Percentiles rank a stretch among this genome's conserved stretches.
phyloP scores from a whole-genome alignment of 2,113 vertebrate species.

The Sapajus apella region DNA sequence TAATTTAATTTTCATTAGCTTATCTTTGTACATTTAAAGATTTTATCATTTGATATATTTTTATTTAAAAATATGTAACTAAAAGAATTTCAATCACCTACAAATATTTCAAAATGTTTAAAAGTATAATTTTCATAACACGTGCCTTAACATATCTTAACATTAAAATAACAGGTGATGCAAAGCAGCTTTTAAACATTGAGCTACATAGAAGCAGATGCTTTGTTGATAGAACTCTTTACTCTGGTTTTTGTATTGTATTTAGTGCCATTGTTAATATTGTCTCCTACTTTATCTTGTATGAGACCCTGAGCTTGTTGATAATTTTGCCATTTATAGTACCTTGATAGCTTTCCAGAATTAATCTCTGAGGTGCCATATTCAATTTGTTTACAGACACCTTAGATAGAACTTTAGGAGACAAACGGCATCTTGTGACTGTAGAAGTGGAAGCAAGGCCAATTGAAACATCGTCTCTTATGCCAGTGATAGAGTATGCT shows the following conservation, averaged over 20 bases:
- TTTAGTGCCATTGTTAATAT: not conserved
- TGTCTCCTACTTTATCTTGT: not conserved
- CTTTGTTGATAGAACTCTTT: not conserved
- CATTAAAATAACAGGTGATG: not conserved
- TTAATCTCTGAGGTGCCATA: not conserved
- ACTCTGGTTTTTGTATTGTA: not conserved
- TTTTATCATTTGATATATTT: not conserved
- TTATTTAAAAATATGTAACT: not conserved
- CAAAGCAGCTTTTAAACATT: not conserved
- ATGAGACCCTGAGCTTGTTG: not conserved
- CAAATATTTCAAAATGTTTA: not conserved
- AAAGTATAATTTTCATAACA: not conserved
- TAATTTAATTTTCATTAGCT: constrained; percentile 38
- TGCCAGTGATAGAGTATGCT: constrained; percentile 81
- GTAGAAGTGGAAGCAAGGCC: constrained; percentile 87
- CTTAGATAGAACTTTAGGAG: constrained; percentile 92
- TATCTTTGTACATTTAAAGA: not conserved
- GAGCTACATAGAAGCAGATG: not conserved
- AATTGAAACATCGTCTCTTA: not conserved
- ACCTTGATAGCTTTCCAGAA: not conserved
- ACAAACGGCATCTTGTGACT: constrained; percentile 89
- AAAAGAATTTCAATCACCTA: not conserved
- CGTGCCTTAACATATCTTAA: not conserved
- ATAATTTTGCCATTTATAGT: not conserved
- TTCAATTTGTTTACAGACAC: constrained; percentile 83